phyloP scores from a whole-genome alignment of 2,113 vertebrate species.

The Crotalus tigris region DNA sequence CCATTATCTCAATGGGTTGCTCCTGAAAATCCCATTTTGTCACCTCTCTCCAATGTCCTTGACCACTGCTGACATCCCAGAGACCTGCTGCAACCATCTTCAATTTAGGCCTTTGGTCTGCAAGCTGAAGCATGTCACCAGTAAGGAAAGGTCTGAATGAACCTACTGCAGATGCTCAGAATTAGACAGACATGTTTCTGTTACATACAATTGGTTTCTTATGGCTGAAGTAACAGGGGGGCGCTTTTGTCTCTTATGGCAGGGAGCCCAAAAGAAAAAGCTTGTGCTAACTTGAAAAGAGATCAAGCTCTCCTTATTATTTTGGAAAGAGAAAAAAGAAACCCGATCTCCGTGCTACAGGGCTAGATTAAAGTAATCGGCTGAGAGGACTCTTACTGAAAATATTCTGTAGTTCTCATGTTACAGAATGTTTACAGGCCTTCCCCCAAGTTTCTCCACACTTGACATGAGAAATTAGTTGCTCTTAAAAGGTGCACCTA shows the following conservation, averaged over 20 bases:
- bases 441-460: background rate
- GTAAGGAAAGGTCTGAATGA: background rate
- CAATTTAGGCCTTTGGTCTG: background rate
- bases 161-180: accelerated
- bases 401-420: background rate
- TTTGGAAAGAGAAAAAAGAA: slow-evolving; percentile 14
- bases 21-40: background rate
- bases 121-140: background rate
- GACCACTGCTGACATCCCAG: no score
- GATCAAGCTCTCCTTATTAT: background rate
- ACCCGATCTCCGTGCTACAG: background rate
- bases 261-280: background rate
- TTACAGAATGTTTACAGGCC: slow-evolving; percentile 4
- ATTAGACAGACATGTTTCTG: background rate
- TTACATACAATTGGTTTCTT: background rate
- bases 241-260: no score
- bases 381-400: background rate
- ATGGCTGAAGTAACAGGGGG: background rate
- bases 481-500: slow-evolving; percentile 4
- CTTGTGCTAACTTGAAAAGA: slow-evolving; percentile 17
- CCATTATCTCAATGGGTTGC: background rate
- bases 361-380: background rate
- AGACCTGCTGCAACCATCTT: background rate
- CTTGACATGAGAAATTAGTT: background rate
- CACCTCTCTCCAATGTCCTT: background rate